A percentile compares a stretch with the other conserved stretches of the same genome.
These are phyloP conservation scores for Pseudocheirus occidentalis DNA, from an alignment of 2,797 vertebrate species.

Conservation along the genomic window DNA sequence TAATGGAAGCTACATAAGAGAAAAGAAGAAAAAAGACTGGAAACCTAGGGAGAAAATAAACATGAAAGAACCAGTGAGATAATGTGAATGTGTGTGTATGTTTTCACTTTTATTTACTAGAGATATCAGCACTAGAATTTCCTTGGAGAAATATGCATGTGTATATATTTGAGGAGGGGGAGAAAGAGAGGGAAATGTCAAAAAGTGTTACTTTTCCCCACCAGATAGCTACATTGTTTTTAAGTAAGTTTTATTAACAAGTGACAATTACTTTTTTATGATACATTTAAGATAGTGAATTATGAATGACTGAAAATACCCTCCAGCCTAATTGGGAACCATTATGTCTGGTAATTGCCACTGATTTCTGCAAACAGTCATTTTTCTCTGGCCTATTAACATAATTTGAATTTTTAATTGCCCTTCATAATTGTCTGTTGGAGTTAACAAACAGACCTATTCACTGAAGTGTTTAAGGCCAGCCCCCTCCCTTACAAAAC, in stretches of 20 bases:
- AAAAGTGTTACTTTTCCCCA: conserved; percentile 58
- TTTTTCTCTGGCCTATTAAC: conserved; percentile 97
- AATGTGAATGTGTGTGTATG: conserved; percentile 48
- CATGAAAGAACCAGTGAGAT: conserved; percentile 48
- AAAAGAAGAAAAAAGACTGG: conserved; percentile 54
- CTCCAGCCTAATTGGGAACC: conserved; percentile 97
- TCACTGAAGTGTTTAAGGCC: conserved; percentile 83
- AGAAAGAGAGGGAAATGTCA: neutral
- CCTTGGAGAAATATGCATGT: conserved; percentile 21
- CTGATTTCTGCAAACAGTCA: conserved; percentile 94
- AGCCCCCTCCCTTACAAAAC: conserved; percentile 56
- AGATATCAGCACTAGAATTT: conserved; percentile 50
- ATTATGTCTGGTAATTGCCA: conserved; percentile 98
- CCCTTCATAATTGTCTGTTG: conserved; percentile 86
- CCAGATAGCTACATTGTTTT: conserved; percentile 69
- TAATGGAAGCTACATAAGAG: conserved; percentile 63
- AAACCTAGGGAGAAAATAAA: conserved; percentile 67
- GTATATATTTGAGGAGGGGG: neutral
- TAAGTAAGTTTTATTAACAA: conserved; percentile 85
- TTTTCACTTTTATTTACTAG: conserved; percentile 73
- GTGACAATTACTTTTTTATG: conserved; percentile 84
- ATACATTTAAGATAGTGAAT: conserved; percentile 86
- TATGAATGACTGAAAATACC: conserved; percentile 90
- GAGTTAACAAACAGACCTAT: conserved; percentile 85
- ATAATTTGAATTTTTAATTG: conserved; percentile 99